Base-by-base conservation (phyloP, 2,797 vertebrate genomes). In the Amniataba percoides region DNA sequence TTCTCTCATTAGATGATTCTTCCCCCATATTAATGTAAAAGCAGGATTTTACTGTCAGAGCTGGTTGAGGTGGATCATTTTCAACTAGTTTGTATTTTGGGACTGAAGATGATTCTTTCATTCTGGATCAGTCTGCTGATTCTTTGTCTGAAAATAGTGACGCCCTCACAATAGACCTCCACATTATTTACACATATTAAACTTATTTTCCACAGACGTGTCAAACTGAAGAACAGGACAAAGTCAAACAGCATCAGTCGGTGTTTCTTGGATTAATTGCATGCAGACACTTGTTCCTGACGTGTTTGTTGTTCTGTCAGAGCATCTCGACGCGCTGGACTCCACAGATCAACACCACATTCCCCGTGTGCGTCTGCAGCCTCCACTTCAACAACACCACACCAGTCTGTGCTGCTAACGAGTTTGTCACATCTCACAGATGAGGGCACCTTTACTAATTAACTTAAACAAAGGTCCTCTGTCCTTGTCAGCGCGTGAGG, bases 401-500 rank as follows among this genome's bases (percentile, higher is more conserved):
- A n/a, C 52, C 1, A n/a, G 57, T 52, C 61, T 61, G 14, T 55
- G 55, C 64, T 52, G 63, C 48, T 83, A 62, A 89, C 74, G 60
- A 72, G 67, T 85, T 80, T 60, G 55, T 84, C 72, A 63, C 72
- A 77, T 82, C 59, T 71, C 56, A 58, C n/a, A 40, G 64, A 80
- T 0, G 40, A 81, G 52, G 80, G 45, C 56, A 48, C 48, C 61
- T 58, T 73, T 27, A 25, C 55, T 78, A 74, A 82, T 86, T 78
- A 87, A 77, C 64, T 63, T 12, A 1, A 43, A 58, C 36, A 55
- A 69, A 60, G 1, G 3, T 64, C 31, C 57, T 36, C 43, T 14
- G 52, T 76, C 36, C 63, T 80, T 63, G 42, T 57, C 67, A 58
- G 13, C 27, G 63, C 14, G 34, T 36, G n/a, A 43, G 49, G 59